phyloP scores from a whole-genome alignment of 2,113 vertebrate species.

The Caloenas nicobarica region DNA sequence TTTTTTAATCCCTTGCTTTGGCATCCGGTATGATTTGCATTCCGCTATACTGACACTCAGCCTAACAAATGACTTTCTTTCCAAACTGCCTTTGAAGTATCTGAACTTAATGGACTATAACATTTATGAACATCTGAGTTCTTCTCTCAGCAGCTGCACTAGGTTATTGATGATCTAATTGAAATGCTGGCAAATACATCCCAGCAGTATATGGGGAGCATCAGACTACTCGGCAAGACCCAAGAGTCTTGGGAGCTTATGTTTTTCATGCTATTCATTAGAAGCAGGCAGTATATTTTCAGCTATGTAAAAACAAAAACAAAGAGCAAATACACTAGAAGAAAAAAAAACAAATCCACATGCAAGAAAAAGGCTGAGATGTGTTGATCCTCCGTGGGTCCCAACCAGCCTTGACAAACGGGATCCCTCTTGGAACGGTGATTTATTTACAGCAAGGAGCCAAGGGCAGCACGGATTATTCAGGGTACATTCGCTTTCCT shows the following conservation, averaged over 20 bases:
- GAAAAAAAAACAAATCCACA: not conserved
- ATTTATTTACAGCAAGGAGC: not conserved
- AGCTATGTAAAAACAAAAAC: conserved; percentile 31
- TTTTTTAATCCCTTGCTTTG: conserved; percentile 52
- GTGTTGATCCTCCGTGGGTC: not conserved
- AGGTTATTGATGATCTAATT: conserved; percentile 92
- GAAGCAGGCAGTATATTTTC: conserved; percentile 17
- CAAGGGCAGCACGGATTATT: not conserved
- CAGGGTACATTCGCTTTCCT: not conserved
- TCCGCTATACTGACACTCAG: conserved; percentile 39
- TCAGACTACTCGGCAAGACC: conserved; percentile 47
- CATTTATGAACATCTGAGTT: conserved; percentile 83
- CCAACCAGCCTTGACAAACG: too few species aligned
- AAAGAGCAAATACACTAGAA: conserved; percentile 14
- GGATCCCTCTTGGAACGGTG: not conserved
- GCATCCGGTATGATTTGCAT: conserved; percentile 66
- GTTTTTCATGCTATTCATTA: conserved; percentile 46
- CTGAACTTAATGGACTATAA: conserved; percentile 77
- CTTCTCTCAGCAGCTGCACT: conserved; percentile 86
- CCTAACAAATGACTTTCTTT: conserved; percentile 75
- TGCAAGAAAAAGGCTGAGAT: not conserved
- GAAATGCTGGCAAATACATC: conserved; percentile 82
- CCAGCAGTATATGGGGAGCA: conserved; percentile 59
- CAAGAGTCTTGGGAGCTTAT: conserved; percentile 41
- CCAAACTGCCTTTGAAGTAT: conserved; percentile 75